Base-by-base conservation (phyloP, 1,140 invertebrate species). In the Nautilus pompilius region DNA sequence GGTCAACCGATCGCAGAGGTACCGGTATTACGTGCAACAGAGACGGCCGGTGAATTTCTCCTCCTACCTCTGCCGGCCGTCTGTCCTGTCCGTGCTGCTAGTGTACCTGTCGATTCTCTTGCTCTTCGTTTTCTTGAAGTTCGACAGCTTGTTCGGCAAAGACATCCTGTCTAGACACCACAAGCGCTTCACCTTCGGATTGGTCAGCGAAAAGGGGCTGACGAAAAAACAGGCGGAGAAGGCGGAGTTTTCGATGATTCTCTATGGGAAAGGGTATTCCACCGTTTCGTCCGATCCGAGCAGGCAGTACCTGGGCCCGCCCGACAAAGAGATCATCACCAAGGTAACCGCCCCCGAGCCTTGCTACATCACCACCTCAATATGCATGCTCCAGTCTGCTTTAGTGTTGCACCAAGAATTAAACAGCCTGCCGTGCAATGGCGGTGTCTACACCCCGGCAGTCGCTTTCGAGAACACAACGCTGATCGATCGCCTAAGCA, bases 291-390 rank as follows among this genome's bases (percentile, higher is more conserved):
- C 83, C 8, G 87, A 89, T 65, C 80, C 85, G 33, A 84, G 85
- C 1, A 88, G 89, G 71, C 78, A 89, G 48, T 88, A 89, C 66
- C 81, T 79, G 1, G 80, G 83, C 3, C 78, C 85, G 49, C 89
- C 90, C 3, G 87, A 88, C 58, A 91, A 90, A 74, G 86, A 83
- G 33, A 79, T 93, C 28, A 85, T 88, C 34, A 89, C 88, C 0
- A 87, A 76, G 58, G 82, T 87, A 29, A 71, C 71, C n/a, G 86
- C 84, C 59, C 84, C 84, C 64, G 90, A 94, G 84, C 89, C 92
- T 22, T 93, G 89, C 48, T 98, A 97, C 84, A 89, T 91, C 5
- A 86, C 88, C 1, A 96, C 94, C 2, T 89, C 88, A 34, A 87
- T 86, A n/a, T 85, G 86, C 54, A 73, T 93, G 63, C 74, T 95